These are phyloP conservation scores for Thomomys bottae DNA, from an alignment of 2,113 vertebrate species.

Conservation along the genomic window DNA sequence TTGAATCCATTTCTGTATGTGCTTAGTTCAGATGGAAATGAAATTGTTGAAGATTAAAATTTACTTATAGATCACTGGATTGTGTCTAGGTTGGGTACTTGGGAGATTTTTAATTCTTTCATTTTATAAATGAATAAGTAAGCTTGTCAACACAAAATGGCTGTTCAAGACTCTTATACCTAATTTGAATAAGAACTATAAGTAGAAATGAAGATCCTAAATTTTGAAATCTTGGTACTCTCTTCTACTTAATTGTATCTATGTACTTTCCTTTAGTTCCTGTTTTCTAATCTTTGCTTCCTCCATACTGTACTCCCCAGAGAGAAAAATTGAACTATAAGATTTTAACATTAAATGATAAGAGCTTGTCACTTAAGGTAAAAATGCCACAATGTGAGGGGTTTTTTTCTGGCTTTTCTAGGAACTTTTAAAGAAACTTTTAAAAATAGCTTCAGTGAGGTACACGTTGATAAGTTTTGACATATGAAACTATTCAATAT, in stretches of 20 bases:
- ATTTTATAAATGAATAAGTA: constrained; percentile 10
- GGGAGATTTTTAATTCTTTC: not conserved
- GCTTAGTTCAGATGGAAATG: not conserved
- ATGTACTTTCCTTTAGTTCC: not conserved
- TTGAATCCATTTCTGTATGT: not conserved
- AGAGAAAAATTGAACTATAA: not conserved
- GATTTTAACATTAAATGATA: not conserved
- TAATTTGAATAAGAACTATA: not conserved
- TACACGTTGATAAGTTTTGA: constrained; percentile 46
- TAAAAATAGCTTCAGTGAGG: not conserved
- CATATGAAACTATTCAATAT: not conserved
- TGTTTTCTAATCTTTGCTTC: not conserved
- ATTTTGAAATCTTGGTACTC: not conserved
- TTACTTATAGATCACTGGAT: not conserved
- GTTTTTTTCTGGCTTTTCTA: not conserved
- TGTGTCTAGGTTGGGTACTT: not conserved
- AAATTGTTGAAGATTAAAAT: constrained; percentile 18
- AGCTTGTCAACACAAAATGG: constrained; percentile 39
- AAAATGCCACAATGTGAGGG: not conserved
- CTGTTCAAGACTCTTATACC: not conserved
- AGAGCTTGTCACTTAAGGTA: constrained; percentile 3
- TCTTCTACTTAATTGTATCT: not conserved
- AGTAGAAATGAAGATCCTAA: not conserved
- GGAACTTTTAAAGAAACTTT: not conserved
- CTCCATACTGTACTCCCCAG: not conserved